Base-by-base conservation (phyloP, 2,888 invertebrate species). In the Cosmorhoe ocellata region DNA sequence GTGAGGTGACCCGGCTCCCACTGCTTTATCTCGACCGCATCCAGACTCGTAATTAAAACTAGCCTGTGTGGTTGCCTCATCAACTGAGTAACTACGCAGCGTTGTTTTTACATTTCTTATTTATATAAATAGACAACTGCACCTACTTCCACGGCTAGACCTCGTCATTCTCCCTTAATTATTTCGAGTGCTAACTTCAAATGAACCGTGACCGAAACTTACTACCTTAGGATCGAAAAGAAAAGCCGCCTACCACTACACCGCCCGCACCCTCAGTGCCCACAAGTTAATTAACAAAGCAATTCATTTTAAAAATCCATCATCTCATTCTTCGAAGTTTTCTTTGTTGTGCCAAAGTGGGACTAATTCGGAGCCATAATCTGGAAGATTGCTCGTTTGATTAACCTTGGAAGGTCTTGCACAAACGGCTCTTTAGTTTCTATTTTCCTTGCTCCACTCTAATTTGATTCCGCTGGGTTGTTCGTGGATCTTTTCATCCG, bases 311-410 rank as follows among this genome's bases (percentile, higher is more conserved):
- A 66, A 65, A 61, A 66, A 56, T 56, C 61, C 51, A 56, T 48
- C 55, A 44, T 57, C 52, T 58, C 48, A 55, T 60, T 60, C 60
- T 72, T 71, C 64, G 63, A 73, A 70, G 68, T 26, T 73, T 48
- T 51, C 74, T 74, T 69, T 74, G 74, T 76, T 79, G 70, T 76
- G 60, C 67, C 67, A 74, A 74, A 79, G 69, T 71, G 72, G 66
- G 63, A 61, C 66, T 75, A 76, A 79, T 79, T 76, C 64, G 60
- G 59, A 51, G 64, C 65, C 44, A 68, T 70, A 73, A 66, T 65
- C 68, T 71, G 74, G 76, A 74, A 77, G 70, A 77, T 73, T 71
- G 73, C 67, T 63, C 69, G 66, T 76, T 71, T 78, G 74, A 78
- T 75, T 77, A 71, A 74, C 70, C 64, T 62, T 66, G 62, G 73